phyloP scores from a whole-genome alignment of 2,888 invertebrate genomes.

The Agapostemon virescens region DNA sequence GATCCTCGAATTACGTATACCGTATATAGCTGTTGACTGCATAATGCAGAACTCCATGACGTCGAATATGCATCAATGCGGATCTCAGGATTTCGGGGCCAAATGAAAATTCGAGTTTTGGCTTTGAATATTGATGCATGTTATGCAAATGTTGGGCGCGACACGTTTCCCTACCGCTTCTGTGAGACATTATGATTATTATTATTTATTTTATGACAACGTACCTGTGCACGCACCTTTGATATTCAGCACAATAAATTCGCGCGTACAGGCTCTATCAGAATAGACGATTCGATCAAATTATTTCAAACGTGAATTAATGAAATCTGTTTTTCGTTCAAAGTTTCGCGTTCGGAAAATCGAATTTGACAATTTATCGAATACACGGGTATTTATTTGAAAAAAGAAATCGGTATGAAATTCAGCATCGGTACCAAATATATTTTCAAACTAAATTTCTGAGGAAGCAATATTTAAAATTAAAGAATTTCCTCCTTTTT shows the following conservation, averaged over 20 bases:
- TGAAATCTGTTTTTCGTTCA: neutral
- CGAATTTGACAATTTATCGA: neutral
- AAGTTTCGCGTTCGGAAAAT: neutral
- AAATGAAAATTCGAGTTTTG: constrained; percentile 16
- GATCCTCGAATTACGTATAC: neutral
- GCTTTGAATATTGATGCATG: constrained; percentile 40
- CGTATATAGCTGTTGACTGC: neutral
- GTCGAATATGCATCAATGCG: constrained; percentile 11
- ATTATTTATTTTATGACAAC: neutral
- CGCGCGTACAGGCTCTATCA: neutral
- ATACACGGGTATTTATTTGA: neutral
- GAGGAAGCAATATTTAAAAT: neutral
- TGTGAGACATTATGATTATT: constrained; percentile 38
- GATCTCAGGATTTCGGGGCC: neutral
- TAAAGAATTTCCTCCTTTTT: neutral
- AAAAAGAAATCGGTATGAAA: neutral
- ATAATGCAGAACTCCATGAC: neutral
- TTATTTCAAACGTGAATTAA: neutral
- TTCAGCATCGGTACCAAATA: neutral
- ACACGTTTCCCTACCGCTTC: constrained; percentile 3
- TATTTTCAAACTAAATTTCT: neutral
- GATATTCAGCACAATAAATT: neutral
- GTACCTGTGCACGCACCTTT: neutral
- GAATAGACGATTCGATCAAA: neutral
- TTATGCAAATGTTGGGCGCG: constrained; percentile 38